Conservation (phyloP, 2,888 invertebrate species). For the Callyntrura sp. region DNA sequence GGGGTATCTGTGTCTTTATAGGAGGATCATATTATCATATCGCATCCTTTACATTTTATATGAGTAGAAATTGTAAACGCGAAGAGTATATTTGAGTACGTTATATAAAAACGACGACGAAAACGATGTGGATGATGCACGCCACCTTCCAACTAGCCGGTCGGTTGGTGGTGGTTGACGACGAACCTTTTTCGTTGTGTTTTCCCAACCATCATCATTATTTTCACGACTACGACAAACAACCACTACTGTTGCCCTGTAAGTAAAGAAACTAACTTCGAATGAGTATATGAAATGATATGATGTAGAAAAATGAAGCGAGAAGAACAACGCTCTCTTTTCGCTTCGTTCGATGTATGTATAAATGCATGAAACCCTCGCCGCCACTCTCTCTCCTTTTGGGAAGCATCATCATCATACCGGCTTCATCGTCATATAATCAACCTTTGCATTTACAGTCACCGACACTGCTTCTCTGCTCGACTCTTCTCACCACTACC, state of each 20-base stretch:
- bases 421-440: conserved; percentile 22
- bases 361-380: not conserved
- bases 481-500: not conserved
- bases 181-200: conserved; percentile 62
- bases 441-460: conserved; percentile 8
- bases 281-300: not conserved
- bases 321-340: conserved; percentile 54
- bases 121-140: conserved; percentile 15
- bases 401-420: conserved; percentile 33
- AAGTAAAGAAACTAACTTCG: not conserved
- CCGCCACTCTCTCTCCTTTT: not conserved
- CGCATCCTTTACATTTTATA: conserved; percentile 19
- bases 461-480: not conserved
- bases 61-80: conserved; percentile 38
- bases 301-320: conserved; percentile 9
- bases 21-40: conserved; percentile 38
- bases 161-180: conserved; percentile 31
- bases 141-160: conserved; percentile 50
- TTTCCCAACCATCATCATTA: conserved; percentile 46
- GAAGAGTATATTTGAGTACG: not conserved
- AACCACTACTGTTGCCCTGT: conserved; percentile 16
- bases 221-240: conserved; percentile 52
- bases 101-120: conserved; percentile 8
- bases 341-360: conserved; percentile 7
- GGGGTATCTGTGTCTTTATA: not conserved